Base-by-base conservation (phyloP, 2,797 vertebrate genomes). In the Coilia nasus region DNA sequence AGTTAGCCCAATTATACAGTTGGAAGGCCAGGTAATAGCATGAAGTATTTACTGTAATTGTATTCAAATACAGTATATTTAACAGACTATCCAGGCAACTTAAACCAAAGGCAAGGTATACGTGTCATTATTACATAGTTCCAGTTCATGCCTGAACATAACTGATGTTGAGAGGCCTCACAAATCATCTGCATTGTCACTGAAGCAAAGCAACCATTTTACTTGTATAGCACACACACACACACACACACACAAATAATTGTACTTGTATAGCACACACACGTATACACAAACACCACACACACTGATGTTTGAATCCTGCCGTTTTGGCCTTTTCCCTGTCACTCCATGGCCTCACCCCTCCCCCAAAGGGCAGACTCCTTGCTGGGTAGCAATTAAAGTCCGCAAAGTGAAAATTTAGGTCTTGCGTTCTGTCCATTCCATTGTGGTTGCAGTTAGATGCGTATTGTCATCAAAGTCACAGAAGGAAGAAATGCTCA, bases 351-450 rank as follows among this genome's bases (percentile, higher is more conserved):
- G 67, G 7, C 25, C 25, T 14, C 23, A 11, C 62, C 62, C 62
- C 62, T 67, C 62, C 25, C 62, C 25, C 62, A 60, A 23, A 6
- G 6, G 23, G 21, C 71, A 7, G 71, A 35, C 35, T 44, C 17
- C 19, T 41, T 31, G 31, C 71, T 21, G 35, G 31, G 71, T 78
- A 78, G 35, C 71, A 44, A 44, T 78, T 78, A 44, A 78, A 78
- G 5, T 78, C 6, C 31, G 41, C 17, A 35, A 78, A 44, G 71
- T 78, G 71, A 35, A 83, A 67, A 71, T 83, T 67, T 83, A 83
- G 83, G 60, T 21, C 56, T 50, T 19, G 62, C 23, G 50, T 83
- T 75, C 83, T 78, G 60, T 75, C 17, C 46, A 21, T 54, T 60
- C 62, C 47, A 31, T 54, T 83, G 44, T 71, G 47, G 83, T 46